These are phyloP conservation scores for Drosophila lutescens DNA, from an alignment of 2,888 invertebrate species.

Conservation along the genomic window DNA sequence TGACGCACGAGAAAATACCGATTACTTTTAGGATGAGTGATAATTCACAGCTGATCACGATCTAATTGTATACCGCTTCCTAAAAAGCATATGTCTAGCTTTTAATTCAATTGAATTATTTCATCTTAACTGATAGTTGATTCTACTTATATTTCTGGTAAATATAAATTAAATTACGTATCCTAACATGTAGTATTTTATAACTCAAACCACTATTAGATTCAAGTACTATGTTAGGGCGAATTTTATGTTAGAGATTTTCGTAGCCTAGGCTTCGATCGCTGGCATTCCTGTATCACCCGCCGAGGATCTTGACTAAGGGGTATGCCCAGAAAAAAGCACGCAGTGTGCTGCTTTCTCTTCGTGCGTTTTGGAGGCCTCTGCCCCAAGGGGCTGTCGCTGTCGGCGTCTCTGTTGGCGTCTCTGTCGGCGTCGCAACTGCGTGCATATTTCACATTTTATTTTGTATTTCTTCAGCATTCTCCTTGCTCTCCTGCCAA, in stretches of 20 bases:
- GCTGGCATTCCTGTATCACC: background rate
- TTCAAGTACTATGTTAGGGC: too few relatives aligned
- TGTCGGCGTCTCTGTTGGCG: constrained; percentile 14
- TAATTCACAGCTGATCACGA: background rate
- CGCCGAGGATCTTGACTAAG: background rate
- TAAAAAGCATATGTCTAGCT: too few relatives aligned
- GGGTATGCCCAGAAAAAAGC: constrained; percentile 49
- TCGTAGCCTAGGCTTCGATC: background rate
- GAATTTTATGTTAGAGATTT: background rate
- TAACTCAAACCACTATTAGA: too few relatives aligned
- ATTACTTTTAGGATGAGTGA: background rate
- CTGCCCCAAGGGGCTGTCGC: constrained; percentile 47
- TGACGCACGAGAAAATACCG: background rate
- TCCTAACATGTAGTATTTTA: too few relatives aligned
- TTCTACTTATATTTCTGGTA: too few relatives aligned
- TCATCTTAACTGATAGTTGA: too few relatives aligned
- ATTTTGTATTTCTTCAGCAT: constrained; percentile 47
- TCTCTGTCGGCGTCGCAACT: constrained; percentile 36
- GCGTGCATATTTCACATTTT: constrained; percentile 52
- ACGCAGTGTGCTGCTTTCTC: constrained; percentile 69
- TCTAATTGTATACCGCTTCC: too few relatives aligned
- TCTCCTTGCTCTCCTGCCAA: constrained; percentile 76
- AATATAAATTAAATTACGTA: too few relatives aligned
- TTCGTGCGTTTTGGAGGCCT: constrained; percentile 56
- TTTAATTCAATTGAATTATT: background rate